These are phyloP conservation scores for Synergus laeviventris DNA, from an alignment of 2,888 invertebrate species.

Conservation along the genomic window DNA sequence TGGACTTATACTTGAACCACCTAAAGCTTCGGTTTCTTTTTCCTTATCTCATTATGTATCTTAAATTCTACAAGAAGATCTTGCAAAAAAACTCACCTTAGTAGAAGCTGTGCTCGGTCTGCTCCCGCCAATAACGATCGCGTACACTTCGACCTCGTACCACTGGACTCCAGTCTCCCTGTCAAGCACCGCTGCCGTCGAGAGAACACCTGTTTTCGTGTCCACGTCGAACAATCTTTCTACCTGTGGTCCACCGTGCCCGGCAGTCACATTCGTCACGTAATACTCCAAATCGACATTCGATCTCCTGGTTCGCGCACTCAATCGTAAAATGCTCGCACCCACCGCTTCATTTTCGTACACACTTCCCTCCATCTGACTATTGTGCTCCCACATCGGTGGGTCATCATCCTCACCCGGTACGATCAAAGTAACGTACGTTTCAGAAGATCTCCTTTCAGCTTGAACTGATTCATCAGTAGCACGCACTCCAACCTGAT, in stretches of 20 bases:
- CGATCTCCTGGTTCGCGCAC: conserved; percentile 81
- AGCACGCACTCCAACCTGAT: conserved; percentile 90
- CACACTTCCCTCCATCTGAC: conserved; percentile 86
- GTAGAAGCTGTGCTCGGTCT: conserved; percentile 86
- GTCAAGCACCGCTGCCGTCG: conserved; percentile 89
- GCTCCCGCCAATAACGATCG: conserved; percentile 85
- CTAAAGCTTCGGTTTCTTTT: not conserved
- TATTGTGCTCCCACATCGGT: conserved; percentile 75
- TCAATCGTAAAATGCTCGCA: conserved; percentile 89
- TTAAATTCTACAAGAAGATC: not conserved
- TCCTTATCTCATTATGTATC: not conserved
- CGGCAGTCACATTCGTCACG: conserved; percentile 89
- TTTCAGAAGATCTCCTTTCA: conserved; percentile 91
- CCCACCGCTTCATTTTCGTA: conserved; percentile 93
- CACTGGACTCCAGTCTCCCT: conserved; percentile 88
- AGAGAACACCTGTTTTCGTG: conserved; percentile 90
- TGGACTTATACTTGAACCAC: not conserved
- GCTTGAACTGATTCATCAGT: conserved; percentile 94
- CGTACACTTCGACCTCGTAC: conserved; percentile 91
- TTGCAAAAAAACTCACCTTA: conserved; percentile 82
- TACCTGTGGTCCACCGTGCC: conserved; percentile 84
- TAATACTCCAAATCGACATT: conserved; percentile 89
- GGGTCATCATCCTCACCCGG: conserved; percentile 78
- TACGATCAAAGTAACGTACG: conserved; percentile 89
- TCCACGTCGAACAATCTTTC: conserved; percentile 95